These are phyloP conservation scores for Micoletzkya japonica DNA, from an alignment of 2,888 invertebrate genomes.

Conservation along the genomic window DNA sequence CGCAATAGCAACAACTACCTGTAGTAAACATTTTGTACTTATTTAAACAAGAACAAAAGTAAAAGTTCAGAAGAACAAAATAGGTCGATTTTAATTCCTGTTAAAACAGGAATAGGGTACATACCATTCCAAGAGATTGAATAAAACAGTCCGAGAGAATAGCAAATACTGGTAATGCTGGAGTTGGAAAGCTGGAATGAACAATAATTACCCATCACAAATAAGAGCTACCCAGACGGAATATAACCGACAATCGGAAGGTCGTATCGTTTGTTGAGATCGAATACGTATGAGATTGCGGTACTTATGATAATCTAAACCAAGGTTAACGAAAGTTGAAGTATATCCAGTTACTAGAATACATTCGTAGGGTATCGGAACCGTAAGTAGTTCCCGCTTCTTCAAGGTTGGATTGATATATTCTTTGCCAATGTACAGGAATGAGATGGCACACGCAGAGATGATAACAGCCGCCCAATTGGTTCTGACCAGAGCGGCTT, in stretches of 20 bases:
- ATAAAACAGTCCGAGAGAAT: constrained; percentile 67
- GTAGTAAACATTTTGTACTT: too few species aligned
- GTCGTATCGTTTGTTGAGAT: constrained; percentile 58
- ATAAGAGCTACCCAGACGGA: constrained; percentile 61
- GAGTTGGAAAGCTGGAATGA: background rate
- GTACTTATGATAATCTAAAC: constrained; percentile 65
- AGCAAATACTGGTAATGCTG: background rate
- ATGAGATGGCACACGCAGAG: constrained; percentile 12
- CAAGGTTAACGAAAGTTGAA: background rate
- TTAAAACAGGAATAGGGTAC: too few species aligned
- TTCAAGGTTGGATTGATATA: constrained; percentile 28
- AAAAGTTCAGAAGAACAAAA: too few species aligned
- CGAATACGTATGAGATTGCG: constrained; percentile 60
- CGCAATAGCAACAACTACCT: constrained; percentile 66
- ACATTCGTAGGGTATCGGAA: constrained; percentile 35
- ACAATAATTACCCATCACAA: background rate
- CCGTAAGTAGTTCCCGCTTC: constrained; percentile 12
- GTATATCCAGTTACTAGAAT: constrained; percentile 29
- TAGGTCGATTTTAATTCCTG: too few species aligned
- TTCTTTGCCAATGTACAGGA: constrained; percentile 34
- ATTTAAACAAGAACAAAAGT: too few species aligned
- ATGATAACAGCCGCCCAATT: background rate
- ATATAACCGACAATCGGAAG: constrained; percentile 65
- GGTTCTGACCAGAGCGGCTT: background rate
- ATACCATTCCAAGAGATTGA: constrained; percentile 65